Evolutionary conservation across 2,113 vertebrate species (phyloP), one percentile per base, ranked within the genome.

Genomic region (Orientallactaga bullata): DNA sequence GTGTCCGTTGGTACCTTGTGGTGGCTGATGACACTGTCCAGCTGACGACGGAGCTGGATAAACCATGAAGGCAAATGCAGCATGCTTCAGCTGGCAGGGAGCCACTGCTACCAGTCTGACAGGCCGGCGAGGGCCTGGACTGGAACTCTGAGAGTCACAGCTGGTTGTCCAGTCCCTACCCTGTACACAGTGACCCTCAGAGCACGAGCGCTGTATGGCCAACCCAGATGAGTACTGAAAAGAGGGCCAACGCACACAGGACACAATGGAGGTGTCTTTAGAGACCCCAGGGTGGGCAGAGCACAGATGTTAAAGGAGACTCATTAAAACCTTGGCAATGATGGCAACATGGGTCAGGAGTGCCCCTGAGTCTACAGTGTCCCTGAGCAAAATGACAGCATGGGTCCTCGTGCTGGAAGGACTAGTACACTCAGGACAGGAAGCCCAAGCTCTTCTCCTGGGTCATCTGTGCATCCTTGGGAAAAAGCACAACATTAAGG

Each of bases 281-380:
- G 35, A 30, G 55, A 18, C 21, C 21, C n/a, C 28, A 3, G 30
- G 21, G 37, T 13, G 69, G 51, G 61, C 47, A 51, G 79, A 61
- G 37, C 24, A 17, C 12, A 18, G 23, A 2, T 20, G 16, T 28
- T 8, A 9, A 28, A 2, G 58, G 79, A 61, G 35, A 77, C 55
- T 2, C 1, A 24, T 12, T 4, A 37, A 35, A 69, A 20, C 28
- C 11, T 17, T 35, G 42, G 8, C 42, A 55, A 24, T 0, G 0
- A 7, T 26, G 60, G 60, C 1, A 0, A 23, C 23, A 1, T 18
- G 13, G 28, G 55, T 21, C 18, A 30, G 73, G 63, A 23, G 7
- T 3, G 24, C 51, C 7, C 39, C 73, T 20, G 18, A 21, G 7
- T 79, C 24, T 71, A 13, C 66, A 72, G 76, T 26, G 0, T 3